A percentile compares a stretch with the other conserved stretches of the same genome.
Evolutionary conservation across 2,888 invertebrate species (phyloP).

Genomic region (Steinernema scapterisci): DNA sequence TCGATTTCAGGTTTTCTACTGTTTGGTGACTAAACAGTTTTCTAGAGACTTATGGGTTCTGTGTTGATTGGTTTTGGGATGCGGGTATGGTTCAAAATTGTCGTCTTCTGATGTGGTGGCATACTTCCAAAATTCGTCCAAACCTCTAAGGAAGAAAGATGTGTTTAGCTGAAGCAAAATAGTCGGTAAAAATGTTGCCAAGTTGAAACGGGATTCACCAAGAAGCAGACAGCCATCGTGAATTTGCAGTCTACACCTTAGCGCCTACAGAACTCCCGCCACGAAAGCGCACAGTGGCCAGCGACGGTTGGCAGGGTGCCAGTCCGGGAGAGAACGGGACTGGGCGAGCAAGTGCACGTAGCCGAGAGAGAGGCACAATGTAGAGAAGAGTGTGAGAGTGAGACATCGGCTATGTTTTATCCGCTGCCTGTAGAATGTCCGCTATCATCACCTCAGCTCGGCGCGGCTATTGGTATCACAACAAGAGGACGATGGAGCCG

Average conservation of each 20-base stretch:
- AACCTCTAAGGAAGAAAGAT: no score
- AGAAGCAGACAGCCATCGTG: no score
- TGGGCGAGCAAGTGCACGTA: slow-evolving; percentile 23
- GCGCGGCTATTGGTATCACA: slow-evolving; percentile 4
- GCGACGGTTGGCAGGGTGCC: background rate
- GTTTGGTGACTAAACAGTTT: no score
- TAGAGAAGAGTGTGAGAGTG: slow-evolving; percentile 22
- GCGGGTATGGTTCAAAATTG: no score
- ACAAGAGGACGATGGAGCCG: background rate
- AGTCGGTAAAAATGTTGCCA: no score
- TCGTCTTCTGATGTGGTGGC: no score
- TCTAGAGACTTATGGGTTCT: no score
- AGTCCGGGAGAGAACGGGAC: background rate
- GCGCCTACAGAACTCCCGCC: background rate
- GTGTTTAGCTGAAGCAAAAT: no score
- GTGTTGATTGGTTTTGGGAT: no score
- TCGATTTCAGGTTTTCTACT: no score
- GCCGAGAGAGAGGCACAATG: background rate
- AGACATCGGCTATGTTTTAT: slow-evolving; percentile 19
- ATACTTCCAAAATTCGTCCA: no score
- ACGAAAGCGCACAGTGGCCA: background rate
- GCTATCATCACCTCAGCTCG: background rate
- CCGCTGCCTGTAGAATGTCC: slow-evolving; percentile 23
- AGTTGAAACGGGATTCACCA: no score
- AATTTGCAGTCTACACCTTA: background rate